Evolutionary conservation across 2,113 vertebrate species (phyloP).

Genomic region (Oncorhynchus kisutch): DNA sequence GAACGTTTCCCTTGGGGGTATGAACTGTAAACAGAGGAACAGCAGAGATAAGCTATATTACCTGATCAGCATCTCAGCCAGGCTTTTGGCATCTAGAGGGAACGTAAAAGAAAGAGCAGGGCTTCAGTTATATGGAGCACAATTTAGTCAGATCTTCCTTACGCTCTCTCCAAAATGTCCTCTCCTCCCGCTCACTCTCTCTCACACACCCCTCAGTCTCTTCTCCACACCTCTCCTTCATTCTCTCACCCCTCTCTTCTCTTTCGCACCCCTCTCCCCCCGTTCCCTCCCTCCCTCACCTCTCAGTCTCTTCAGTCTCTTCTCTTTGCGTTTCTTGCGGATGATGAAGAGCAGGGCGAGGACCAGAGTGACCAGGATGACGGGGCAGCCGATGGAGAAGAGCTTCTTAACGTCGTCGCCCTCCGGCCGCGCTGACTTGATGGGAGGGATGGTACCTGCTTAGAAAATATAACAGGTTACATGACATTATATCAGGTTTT

Average conservation of each 20-base stretch:
- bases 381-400: slow-evolving; percentile 92
- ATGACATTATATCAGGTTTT: neutral
- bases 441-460: slow-evolving; percentile 92
- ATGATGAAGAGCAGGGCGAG: slow-evolving; percentile 92
- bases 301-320: slow-evolving; percentile 83
- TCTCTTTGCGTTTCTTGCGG: slow-evolving; percentile 96
- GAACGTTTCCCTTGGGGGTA: neutral
- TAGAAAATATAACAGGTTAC: neutral
- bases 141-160: neutral
- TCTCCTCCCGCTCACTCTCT: too few species aligned
- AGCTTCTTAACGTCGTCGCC: slow-evolving; percentile 95
- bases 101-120: slow-evolving; percentile 11
- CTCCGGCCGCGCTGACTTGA: slow-evolving; percentile 92
- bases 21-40: neutral
- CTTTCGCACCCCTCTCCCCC: neutral
- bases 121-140: neutral
- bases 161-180: neutral
- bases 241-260: neutral
- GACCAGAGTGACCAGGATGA: slow-evolving; percentile 91
- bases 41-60: slow-evolving; percentile 49
- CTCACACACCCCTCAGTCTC: neutral
- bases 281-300: neutral
- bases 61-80: slow-evolving; percentile 99
- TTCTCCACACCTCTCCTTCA: neutral
- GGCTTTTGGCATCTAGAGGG: slow-evolving; percentile 90